Conservation (phyloP, 2,113 vertebrate species). For the Oriolus oriolus region DNA sequence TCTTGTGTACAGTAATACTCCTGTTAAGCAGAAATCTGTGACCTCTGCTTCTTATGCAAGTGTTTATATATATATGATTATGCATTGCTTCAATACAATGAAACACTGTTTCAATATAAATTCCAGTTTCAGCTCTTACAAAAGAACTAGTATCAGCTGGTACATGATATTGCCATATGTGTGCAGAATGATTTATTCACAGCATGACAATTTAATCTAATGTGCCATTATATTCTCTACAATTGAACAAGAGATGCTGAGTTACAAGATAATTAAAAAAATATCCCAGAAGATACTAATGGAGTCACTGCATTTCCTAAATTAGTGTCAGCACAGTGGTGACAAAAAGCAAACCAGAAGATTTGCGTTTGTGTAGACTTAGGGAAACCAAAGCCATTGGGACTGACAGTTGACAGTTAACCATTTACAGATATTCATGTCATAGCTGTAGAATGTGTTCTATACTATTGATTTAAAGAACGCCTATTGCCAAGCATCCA, state of each 20-base stretch:
- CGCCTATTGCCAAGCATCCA: neutral
- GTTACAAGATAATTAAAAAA: slow-evolving; percentile 15
- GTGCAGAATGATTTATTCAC: slow-evolving; percentile 17
- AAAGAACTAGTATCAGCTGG: neutral
- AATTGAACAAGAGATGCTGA: neutral
- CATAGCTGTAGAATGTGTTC: neutral
- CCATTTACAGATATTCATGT: neutral
- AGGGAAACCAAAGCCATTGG: neutral
- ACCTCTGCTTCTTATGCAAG: neutral
- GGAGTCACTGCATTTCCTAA: neutral
- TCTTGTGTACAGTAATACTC: neutral
- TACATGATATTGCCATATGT: neutral
- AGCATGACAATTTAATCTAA: slow-evolving; percentile 22
- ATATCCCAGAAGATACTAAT: neutral
- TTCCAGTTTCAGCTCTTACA: neutral
- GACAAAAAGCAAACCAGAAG: neutral
- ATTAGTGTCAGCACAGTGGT: neutral
- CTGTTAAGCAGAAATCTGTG: neutral
- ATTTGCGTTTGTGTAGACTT: neutral
- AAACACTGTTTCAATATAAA: neutral
- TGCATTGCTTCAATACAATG: neutral
- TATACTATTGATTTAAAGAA: neutral
- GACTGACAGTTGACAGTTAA: neutral
- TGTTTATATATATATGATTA: neutral
- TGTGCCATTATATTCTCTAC: neutral